Conservation (phyloP, 2,888 invertebrate genomes). For the Pilophorus perplexus region DNA sequence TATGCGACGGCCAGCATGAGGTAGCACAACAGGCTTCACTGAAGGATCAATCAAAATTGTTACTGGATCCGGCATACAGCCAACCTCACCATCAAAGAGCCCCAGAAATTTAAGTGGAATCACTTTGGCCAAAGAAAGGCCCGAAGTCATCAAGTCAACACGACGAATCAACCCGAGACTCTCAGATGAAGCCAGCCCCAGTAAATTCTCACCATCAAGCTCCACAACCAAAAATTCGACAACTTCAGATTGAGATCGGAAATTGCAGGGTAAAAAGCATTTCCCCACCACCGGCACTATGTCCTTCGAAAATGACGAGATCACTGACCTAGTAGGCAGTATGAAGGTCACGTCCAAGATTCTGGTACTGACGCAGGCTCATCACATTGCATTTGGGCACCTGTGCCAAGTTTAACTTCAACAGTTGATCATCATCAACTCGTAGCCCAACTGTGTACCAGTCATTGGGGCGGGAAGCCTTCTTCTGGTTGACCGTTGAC, state of each 20-base stretch:
- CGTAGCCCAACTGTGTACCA: neutral
- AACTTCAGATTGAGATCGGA: too few species aligned
- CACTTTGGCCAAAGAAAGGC: neutral
- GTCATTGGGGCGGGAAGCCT: neutral
- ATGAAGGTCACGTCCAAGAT: neutral
- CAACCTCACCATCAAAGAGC: neutral
- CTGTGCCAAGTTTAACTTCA: neutral
- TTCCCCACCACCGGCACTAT: conserved; percentile 8
- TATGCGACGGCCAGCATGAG: conserved; percentile 17
- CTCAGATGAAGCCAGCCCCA: conserved; percentile 11
- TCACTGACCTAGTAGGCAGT: neutral
- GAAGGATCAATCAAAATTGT: conserved; percentile 8
- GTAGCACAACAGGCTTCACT: conserved; percentile 29
- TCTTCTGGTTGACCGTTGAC: neutral
- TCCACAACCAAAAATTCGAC: neutral
- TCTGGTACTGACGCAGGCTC: neutral
- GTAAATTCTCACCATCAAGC: neutral
- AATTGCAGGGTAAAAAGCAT: neutral
- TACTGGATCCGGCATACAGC: neutral
- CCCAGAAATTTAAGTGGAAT: neutral
- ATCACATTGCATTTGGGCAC: neutral
- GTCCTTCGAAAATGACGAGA: conserved; percentile 2
- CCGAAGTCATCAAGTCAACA: neutral
- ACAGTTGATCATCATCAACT: neutral
- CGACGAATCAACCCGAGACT: neutral